A percentile compares a stretch with the other conserved stretches of the same genome.
phyloP scores from a whole-genome alignment of 1,140 invertebrate genomes.

The Nilaparvata lugens region DNA sequence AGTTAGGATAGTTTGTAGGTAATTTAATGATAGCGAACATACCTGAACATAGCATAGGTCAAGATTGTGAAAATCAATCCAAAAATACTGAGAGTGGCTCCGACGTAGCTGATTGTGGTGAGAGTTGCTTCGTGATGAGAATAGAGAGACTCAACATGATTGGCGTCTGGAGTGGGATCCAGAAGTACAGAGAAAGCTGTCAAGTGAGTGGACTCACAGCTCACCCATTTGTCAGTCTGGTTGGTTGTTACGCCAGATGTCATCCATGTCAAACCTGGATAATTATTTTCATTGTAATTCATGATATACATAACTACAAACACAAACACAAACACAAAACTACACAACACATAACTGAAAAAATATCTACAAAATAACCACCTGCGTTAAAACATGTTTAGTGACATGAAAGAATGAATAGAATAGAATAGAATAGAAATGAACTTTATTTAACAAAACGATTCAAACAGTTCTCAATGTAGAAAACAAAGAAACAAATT shows the following conservation, averaged over 20 bases:
- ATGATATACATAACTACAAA: too few relatives aligned
- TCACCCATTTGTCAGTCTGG: conserved; percentile 29
- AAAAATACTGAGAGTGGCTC: conserved; percentile 39
- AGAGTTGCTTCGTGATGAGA: conserved; percentile 33
- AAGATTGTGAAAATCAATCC: conserved; percentile 38
- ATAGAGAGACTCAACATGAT: neutral
- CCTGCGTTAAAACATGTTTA: too few relatives aligned
- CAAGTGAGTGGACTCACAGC: conserved; percentile 39
- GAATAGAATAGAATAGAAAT: too few relatives aligned
- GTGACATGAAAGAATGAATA: too few relatives aligned
- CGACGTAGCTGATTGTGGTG: conserved; percentile 41
- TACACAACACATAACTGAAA: too few relatives aligned
- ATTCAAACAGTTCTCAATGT: too few relatives aligned
- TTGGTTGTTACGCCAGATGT: conserved; percentile 35
- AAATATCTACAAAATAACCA: too few relatives aligned
- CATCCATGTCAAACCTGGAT: conserved; percentile 37
- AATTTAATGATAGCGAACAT: too few relatives aligned
- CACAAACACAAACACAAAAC: too few relatives aligned
- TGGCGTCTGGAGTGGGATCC: conserved; percentile 31
- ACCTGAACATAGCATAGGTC: conserved; percentile 43
- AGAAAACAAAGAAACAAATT: too few relatives aligned
- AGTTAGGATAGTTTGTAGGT: too few relatives aligned
- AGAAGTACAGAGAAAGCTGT: conserved; percentile 46
- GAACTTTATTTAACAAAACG: too few relatives aligned
- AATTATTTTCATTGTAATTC: neutral